Evolutionary conservation across 35 echinoderm and acorn worm genomes (phyloP).

Genomic region (Antedon bifida): DNA sequence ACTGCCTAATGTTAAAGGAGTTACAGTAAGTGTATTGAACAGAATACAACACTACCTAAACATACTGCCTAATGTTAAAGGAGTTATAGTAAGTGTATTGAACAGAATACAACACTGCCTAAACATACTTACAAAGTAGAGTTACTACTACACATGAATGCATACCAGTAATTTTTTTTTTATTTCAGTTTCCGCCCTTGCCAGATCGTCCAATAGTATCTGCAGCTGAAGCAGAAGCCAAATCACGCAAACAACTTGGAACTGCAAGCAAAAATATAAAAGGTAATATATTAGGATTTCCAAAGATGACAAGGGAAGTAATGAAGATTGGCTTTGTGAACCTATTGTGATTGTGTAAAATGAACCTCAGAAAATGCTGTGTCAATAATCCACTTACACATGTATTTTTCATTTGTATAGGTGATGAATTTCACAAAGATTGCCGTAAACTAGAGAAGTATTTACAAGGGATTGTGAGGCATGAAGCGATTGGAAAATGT

Average conservation of each 20-base stretch:
- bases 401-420: constrained; percentile 19
- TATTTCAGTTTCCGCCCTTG: constrained; percentile 64
- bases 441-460: constrained; percentile 72
- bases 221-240: constrained; percentile 84
- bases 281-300: constrained; percentile 20
- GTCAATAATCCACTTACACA: too few relatives aligned
- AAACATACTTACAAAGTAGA: constrained; percentile 25
- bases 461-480: constrained; percentile 40
- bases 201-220: constrained; percentile 66
- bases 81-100: neutral
- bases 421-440: constrained; percentile 95
- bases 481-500: constrained; percentile 62
- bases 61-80: constrained; percentile 15
- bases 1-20: constrained; percentile 46
- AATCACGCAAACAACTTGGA: constrained; percentile 83
- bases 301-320: too few relatives aligned
- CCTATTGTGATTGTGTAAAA: too few relatives aligned
- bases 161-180: neutral
- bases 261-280: constrained; percentile 58
- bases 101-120: neutral
- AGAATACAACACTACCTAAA: constrained; percentile 59
- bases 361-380: too few relatives aligned
- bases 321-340: too few relatives aligned
- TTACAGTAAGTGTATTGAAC: too few relatives aligned
- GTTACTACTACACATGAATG: too few relatives aligned